Percentiles rank a stretch among this genome's conserved stretches.
Conservation (phyloP, 2,113 vertebrate genomes). For the Chrysochloris asiatica region DNA sequence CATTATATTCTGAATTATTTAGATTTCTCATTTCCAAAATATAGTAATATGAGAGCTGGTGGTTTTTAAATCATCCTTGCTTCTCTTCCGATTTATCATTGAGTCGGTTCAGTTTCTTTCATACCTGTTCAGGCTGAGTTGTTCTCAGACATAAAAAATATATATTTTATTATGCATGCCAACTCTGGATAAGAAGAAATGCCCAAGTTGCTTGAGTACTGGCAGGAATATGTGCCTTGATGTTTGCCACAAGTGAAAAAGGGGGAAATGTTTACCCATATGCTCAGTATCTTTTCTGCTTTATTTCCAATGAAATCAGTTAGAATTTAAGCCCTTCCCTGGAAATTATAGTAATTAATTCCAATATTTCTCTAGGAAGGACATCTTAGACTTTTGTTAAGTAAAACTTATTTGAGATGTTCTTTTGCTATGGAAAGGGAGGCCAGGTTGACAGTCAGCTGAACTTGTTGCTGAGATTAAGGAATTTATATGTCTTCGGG, state of each 20-base stretch:
- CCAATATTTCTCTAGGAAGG: not conserved
- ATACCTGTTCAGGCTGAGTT: not conserved
- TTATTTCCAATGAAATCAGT: not conserved
- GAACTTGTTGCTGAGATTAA: conserved; percentile 23
- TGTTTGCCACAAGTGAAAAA: not conserved
- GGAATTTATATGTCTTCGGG: not conserved
- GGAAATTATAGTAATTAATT: not conserved
- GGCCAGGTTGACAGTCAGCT: not conserved
- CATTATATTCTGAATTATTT: conserved; percentile 52
- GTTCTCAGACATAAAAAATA: not conserved
- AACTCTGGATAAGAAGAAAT: not conserved
- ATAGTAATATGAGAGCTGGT: conserved; percentile 4
- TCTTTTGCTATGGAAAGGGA: not conserved
- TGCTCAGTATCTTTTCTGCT: not conserved
- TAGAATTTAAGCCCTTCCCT: not conserved
- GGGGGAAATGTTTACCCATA: not conserved
- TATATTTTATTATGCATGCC: not conserved
- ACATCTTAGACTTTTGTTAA: conserved; percentile 15
- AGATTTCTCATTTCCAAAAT: conserved; percentile 47
- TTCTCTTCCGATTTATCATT: conserved; percentile 30
- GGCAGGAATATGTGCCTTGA: conserved; percentile 13
- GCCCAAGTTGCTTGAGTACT: conserved; percentile 14
- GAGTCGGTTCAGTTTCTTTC: not conserved
- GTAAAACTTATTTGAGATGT: not conserved
- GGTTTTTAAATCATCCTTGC: conserved; percentile 51